Evolutionary conservation across 2,888 invertebrate genomes (phyloP).

Genomic region (Oxycera nigricornis): DNA sequence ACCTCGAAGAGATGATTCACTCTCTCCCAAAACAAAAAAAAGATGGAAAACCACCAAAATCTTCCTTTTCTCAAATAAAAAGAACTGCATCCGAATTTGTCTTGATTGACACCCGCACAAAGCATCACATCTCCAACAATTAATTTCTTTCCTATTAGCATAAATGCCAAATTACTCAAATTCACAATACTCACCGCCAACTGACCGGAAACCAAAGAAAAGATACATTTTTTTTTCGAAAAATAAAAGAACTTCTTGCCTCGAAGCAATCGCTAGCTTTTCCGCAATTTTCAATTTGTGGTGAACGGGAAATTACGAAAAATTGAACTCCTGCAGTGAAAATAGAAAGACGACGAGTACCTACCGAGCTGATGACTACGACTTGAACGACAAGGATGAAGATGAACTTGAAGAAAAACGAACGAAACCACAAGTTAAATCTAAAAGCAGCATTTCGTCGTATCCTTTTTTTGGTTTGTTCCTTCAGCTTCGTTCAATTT

Average conservation of each 20-base stretch:
- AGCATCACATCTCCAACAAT: too few relatives aligned
- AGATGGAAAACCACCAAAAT: too few relatives aligned
- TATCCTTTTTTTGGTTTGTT: not conserved
- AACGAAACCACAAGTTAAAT: not conserved
- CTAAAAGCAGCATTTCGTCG: not conserved
- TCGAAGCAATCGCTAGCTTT: constrained; percentile 23
- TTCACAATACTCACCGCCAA: not conserved
- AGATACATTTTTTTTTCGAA: not conserved
- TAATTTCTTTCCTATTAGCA: not conserved
- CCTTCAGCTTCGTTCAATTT: not conserved
- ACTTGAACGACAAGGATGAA: too few relatives aligned
- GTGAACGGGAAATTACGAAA: constrained; percentile 37
- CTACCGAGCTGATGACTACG: too few relatives aligned
- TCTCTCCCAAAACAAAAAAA: too few relatives aligned
- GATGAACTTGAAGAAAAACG: too few relatives aligned
- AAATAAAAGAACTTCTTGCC: not conserved
- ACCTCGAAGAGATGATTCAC: too few relatives aligned
- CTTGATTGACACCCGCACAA: too few relatives aligned
- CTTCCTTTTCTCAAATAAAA: too few relatives aligned
- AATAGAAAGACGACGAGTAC: not conserved
- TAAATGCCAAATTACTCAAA: not conserved
- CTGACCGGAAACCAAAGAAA: not conserved
- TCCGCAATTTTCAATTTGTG: constrained; percentile 40
- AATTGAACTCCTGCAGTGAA: constrained; percentile 28
- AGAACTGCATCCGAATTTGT: too few relatives aligned